Base-by-base conservation (phyloP, 1,140 invertebrate genomes). In the Metopolophium dirhodum region DNA sequence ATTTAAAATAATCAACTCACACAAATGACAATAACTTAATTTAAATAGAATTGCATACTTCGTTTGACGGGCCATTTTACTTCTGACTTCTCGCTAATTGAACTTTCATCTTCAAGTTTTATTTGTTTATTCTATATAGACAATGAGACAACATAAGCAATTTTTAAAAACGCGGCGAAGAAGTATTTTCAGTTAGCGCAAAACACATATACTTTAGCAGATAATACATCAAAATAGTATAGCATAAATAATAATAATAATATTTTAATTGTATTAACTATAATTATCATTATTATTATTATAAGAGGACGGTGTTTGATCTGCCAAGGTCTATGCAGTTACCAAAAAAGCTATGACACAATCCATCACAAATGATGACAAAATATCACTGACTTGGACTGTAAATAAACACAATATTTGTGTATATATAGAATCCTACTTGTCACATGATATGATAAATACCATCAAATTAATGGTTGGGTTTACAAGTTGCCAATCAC, bases 81-180 rank as follows among this genome's bases (percentile, higher is more conserved):
- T 57, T 85, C 68, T 1, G 49, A 1, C 30, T 93, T 93, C 41
- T 86, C 82, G 7, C 1, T 18, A 30, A 30, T 93, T 20, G 91
- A 20, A 51, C 37, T 77, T 35, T 82, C n/a, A 26, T 54, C 49
- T 14, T 85, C 82, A 51, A 22, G 6, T 51, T 82, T 91, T 51
- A 83, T 37, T 6, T 0, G 26, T 57, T 30, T 86, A 54, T 57
- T 93, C 91, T 93, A 51, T 93, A 93, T 93, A 86, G 4, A 26
- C 68, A 92, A 93, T 85, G 91, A 93, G 91, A 93, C 82, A 93
- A 93, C 77, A 93, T 83, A 92, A 93, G 82, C 91, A 93, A 86
- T 85, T 86, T 86, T 85, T 54, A 54, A 20, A 93, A 85, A 85
- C 45, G 49, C 7, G 8, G 45, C 68, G 61, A 92, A 83, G 90